A percentile compares a stretch with the other conserved stretches of the same genome.
These are phyloP conservation scores for Seriola aureovittata DNA, from an alignment of 2,113 vertebrate genomes.

Conservation along the genomic window DNA sequence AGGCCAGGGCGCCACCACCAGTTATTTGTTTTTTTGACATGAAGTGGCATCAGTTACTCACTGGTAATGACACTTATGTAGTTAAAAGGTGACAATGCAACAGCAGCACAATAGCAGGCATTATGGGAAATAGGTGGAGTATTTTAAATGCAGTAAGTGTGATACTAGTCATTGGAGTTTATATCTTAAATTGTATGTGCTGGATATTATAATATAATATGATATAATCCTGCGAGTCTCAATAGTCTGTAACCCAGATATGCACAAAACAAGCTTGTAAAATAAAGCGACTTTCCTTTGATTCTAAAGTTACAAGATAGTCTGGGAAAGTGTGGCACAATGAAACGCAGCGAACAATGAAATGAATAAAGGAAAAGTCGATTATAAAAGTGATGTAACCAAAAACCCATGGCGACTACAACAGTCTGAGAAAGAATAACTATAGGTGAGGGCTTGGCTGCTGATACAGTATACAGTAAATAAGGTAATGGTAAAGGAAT, in stretches of 20 bases:
- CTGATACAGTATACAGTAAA: neutral
- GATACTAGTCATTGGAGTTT: neutral
- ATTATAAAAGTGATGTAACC: neutral
- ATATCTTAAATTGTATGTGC: neutral
- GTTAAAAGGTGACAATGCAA: neutral
- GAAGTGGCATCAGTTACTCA: neutral
- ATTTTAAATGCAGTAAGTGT: neutral
- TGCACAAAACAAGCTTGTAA: neutral
- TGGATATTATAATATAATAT: neutral
- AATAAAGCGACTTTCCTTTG: neutral
- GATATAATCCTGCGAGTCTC: neutral
- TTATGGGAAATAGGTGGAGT: no score
- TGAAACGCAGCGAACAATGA: neutral
- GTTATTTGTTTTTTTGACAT: neutral
- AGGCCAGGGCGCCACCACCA: no score
- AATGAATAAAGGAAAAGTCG: neutral
- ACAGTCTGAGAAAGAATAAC: no score
- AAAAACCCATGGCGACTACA: neutral
- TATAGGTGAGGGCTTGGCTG: neutral
- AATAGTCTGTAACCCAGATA: constrained; percentile 3
- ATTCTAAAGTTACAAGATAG: neutral
- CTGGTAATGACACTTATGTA: neutral
- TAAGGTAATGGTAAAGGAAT: neutral
- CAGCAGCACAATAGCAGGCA: neutral
- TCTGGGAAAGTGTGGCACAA: constrained; percentile 2